Evolutionary conservation across 2,888 invertebrate genomes (phyloP), one percentile per base, ranked within the genome.

Genomic region (Harpagoxenus sublaevis): DNA sequence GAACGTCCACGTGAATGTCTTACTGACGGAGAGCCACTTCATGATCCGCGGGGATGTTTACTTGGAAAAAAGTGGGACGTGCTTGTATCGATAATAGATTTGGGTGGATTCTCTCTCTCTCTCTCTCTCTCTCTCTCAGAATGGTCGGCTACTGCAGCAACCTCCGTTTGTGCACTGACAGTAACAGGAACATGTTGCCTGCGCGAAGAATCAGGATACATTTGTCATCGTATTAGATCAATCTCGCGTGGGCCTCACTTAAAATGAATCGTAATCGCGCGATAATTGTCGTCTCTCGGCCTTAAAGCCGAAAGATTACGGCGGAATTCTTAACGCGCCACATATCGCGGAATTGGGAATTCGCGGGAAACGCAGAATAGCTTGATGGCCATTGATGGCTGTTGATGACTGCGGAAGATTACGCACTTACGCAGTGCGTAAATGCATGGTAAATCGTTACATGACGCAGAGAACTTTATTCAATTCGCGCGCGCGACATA

Each of bases 171-270:
- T 90, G 90, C 87, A 92, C 91, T 92, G 93, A n/a, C 78, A 68
- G 91, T 81, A 91, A 92, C 90, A 92, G 91, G 87, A 93, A 91
- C 90, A 93, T 92, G 85, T 88, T 92, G 88, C 91, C 94, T 93
- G 89, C 60, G 82, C 79, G 87, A 85, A 83, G 87, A 88, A 90
- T 91, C 84, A 89, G 89, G 79, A 87, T 85, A 85, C 85, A 88
- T 91, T 87, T 86, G 85, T 86, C 88, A 88, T 88, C 75, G 65
- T 55, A 31, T 89, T 85, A 86, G 9, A 85, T 83, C 68, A 82
- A 81, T 87, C 35, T 83, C 68, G 88, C 88, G 92, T 92, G 88
- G 92, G 92, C 55, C 23, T 89, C 31, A 23, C 9, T 23, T 86
- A 84, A 90, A 84, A 90, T 88, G 85, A 84, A 84, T 81, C 65